Evolutionary conservation across 2,888 invertebrate genomes (phyloP).

Genomic region (Epirrhoe alternata): DNA sequence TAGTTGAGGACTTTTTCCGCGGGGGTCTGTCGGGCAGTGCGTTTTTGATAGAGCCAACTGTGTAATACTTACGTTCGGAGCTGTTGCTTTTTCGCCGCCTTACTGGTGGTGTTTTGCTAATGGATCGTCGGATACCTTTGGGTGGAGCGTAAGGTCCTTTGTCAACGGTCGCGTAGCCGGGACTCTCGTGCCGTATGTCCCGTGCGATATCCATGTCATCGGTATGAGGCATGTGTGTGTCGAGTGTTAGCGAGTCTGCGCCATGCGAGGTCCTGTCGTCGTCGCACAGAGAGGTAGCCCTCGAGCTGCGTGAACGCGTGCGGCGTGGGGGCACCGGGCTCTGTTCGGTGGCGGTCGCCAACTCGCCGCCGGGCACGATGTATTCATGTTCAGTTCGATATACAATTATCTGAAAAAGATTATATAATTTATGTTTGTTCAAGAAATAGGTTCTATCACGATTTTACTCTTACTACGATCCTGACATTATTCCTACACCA

Average conservation of each 20-base stretch:
- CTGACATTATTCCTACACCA: too few species aligned
- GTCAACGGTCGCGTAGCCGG: conserved; percentile 91
- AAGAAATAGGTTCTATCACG: background rate
- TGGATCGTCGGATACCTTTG: conserved; percentile 83
- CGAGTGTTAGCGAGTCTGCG: conserved; percentile 87
- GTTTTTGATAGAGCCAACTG: conserved; percentile 81
- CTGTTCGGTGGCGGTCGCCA: conserved; percentile 72
- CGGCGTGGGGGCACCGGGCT: conserved; percentile 84
- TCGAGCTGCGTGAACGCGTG: conserved; percentile 83
- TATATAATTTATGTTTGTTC: conserved; percentile 18
- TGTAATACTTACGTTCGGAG: conserved; percentile 88
- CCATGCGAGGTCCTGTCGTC: conserved; percentile 90
- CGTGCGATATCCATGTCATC: conserved; percentile 68
- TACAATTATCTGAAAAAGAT: conserved; percentile 84
- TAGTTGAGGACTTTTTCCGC: conserved; percentile 85
- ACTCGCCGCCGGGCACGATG: conserved; percentile 81
- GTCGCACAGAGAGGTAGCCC: conserved; percentile 85
- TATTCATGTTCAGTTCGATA: conserved; percentile 88
- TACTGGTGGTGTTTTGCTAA: conserved; percentile 80
- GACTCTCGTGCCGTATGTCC: conserved; percentile 77
- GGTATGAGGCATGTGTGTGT: conserved; percentile 68
- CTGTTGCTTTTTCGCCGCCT: conserved; percentile 78
- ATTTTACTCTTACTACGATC: too few species aligned
- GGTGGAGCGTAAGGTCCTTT: conserved; percentile 88
- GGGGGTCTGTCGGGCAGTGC: conserved; percentile 87